Evolutionary conservation across 1,140 invertebrate genomes (phyloP).

Genomic region (Spodoptera frugiperda): DNA sequence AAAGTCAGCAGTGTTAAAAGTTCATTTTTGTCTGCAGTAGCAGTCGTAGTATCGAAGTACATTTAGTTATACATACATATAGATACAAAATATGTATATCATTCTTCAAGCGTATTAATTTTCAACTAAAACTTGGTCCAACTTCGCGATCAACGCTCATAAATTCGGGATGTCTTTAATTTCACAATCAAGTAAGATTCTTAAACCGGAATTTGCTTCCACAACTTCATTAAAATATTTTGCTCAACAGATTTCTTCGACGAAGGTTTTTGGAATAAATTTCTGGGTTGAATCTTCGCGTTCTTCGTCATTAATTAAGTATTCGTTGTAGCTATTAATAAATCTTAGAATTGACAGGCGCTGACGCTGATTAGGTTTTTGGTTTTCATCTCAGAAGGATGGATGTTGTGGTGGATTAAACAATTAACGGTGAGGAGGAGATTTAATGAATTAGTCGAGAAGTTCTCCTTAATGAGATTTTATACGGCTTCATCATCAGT

Average conservation of each 20-base stretch:
- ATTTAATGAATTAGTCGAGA: neutral
- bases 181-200: constrained; percentile 62
- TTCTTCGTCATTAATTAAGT: constrained; percentile 42
- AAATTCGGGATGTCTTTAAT: constrained; percentile 60
- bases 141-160: constrained; percentile 53
- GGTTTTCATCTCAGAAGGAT: constrained; percentile 16
- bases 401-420: constrained; percentile 5
- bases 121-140: constrained; percentile 30
- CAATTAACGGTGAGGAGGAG: neutral
- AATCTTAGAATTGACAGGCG: constrained; percentile 39
- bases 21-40: no score
- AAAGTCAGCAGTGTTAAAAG: no score
- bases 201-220: constrained; percentile 55
- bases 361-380: constrained; percentile 28
- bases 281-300: constrained; percentile 29
- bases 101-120: constrained; percentile 19
- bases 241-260: constrained; percentile 61
- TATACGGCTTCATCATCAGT: neutral
- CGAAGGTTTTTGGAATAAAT: constrained; percentile 44
- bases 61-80: no score
- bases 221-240: constrained; percentile 75
- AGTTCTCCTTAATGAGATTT: neutral
- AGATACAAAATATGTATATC: neutral
- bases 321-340: constrained; percentile 43
- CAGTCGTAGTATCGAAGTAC: no score